These are phyloP conservation scores for Paedocypris sp. DNA, from an alignment of 2,113 vertebrate species.

Conservation along the genomic window DNA sequence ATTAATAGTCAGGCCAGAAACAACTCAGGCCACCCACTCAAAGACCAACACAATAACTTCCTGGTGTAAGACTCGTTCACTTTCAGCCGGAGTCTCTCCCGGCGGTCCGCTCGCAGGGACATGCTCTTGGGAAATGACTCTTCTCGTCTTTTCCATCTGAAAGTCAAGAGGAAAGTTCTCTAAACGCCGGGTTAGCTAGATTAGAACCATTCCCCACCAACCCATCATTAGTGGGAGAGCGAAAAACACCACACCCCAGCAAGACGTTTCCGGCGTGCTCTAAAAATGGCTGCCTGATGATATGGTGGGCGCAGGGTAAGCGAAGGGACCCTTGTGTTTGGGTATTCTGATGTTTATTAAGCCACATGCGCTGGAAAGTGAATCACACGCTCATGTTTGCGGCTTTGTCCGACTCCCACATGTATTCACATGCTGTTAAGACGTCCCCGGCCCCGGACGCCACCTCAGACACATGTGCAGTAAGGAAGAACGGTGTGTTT, in stretches of 20 bases:
- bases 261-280: slow-evolving; percentile 55
- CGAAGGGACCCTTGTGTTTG: slow-evolving; percentile 23
- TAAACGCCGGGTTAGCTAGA: slow-evolving; percentile 52
- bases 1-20: no score
- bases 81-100: slow-evolving; percentile 22
- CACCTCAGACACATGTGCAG: no score
- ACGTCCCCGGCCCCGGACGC: background rate
- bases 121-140: slow-evolving; percentile 44
- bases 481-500: no score
- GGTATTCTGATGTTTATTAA: slow-evolving; percentile 19
- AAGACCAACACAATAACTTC: no score
- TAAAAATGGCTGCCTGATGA: slow-evolving; percentile 51
- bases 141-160: slow-evolving; percentile 43
- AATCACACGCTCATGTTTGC: slow-evolving; percentile 14
- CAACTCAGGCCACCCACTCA: no score
- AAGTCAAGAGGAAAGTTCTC: slow-evolving; percentile 54
- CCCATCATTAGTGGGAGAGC: slow-evolving; percentile 62
- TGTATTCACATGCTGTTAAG: slow-evolving; percentile 13
- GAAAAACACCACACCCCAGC: slow-evolving; percentile 54
- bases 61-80: slow-evolving; percentile 5
- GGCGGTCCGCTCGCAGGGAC: slow-evolving; percentile 22
- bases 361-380: slow-evolving; percentile 2
- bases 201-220: slow-evolving; percentile 61
- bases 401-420: background rate
- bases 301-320: slow-evolving; percentile 37